Evolutionary conservation across 2,797 vertebrate species (phyloP).

Genomic region (Siniperca scherzeri): DNA sequence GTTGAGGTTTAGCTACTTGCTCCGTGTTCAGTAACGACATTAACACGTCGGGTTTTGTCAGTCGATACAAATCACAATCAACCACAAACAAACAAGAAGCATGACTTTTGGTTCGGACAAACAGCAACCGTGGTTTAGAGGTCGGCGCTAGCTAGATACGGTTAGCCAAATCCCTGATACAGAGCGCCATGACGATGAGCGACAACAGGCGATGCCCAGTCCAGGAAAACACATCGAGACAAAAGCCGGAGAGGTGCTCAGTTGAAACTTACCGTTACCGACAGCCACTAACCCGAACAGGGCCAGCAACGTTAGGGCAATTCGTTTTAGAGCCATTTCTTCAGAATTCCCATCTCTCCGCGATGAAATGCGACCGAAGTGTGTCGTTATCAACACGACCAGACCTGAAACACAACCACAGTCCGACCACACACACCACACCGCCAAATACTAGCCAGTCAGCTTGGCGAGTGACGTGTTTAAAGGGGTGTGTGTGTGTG

Average conservation of each 20-base stretch:
- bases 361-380: slow-evolving; percentile 79
- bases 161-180: slow-evolving; percentile 73
- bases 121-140: slow-evolving; percentile 37
- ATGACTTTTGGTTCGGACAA: neutral
- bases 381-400: slow-evolving; percentile 78
- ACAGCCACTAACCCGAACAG: slow-evolving; percentile 76
- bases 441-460: slow-evolving; percentile 73
- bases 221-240: slow-evolving; percentile 78
- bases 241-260: slow-evolving; percentile 74
- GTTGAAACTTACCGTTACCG: slow-evolving; percentile 83
- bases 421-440: slow-evolving; percentile 79
- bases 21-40: slow-evolving; percentile 23
- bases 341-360: slow-evolving; percentile 85
- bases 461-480: slow-evolving; percentile 80
- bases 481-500: slow-evolving; percentile 84
- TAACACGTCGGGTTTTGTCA: neutral
- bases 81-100: neutral
- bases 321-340: slow-evolving; percentile 83
- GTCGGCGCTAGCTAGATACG: slow-evolving; percentile 66
- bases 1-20: slow-evolving; percentile 68
- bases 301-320: slow-evolving; percentile 75
- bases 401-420: slow-evolving; percentile 85
- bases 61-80: neutral
- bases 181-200: slow-evolving; percentile 84
- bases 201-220: slow-evolving; percentile 83